These are phyloP conservation scores for Parasteatoda tepidariorum DNA, from an alignment of 1,140 invertebrate species.

Conservation along the genomic window DNA sequence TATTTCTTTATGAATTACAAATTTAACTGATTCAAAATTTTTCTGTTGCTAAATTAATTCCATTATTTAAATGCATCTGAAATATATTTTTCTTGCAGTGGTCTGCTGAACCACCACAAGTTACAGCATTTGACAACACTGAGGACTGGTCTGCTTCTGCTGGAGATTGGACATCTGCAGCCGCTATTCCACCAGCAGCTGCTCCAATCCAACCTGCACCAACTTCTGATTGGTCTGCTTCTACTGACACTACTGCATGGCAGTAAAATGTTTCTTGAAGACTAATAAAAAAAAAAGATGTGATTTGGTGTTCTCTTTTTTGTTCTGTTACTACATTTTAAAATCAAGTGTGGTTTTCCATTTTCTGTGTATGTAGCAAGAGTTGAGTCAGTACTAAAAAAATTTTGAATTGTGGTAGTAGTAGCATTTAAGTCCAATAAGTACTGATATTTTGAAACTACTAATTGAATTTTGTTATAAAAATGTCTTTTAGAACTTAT, in stretches of 20 bases:
- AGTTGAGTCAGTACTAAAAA: no score
- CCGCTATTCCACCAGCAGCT: constrained; percentile 61
- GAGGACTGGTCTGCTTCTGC: constrained; percentile 65
- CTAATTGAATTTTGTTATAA: no score
- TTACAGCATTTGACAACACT: constrained; percentile 55
- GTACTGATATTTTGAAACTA: no score
- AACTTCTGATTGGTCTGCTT: constrained; percentile 65
- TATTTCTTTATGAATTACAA: not conserved
- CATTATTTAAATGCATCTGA: not conserved
- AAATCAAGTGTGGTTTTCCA: no score
- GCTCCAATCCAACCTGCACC: constrained; percentile 33
- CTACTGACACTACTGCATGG: constrained; percentile 49
- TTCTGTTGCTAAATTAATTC: not conserved
- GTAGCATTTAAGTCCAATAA: no score
- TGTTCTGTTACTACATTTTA: no score
- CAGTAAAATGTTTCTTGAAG: constrained; percentile 8
- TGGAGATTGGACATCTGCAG: constrained; percentile 62
- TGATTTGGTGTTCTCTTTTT: no score
- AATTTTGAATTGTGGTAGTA: no score
- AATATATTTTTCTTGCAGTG: constrained; percentile 36
- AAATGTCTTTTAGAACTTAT: no score
- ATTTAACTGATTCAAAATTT: not conserved
- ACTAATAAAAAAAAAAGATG: constrained; percentile 32
- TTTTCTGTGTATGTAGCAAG: no score
- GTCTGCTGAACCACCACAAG: constrained; percentile 61